These are phyloP conservation scores for Linnaemya vulpina DNA, from an alignment of 2,888 invertebrate species.

Conservation along the genomic window DNA sequence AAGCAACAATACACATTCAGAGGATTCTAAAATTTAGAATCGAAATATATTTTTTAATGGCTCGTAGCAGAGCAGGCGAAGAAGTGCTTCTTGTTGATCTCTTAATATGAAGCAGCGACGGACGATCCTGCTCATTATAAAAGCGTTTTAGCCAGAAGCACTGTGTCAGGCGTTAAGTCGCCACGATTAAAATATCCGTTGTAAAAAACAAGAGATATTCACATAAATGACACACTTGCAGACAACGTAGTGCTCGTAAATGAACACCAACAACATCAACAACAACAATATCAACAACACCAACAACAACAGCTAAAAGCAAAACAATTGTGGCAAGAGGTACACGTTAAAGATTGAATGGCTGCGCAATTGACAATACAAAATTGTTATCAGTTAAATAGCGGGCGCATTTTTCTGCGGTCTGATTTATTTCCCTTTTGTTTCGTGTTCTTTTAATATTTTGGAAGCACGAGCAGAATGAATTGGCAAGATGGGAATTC, in stretches of 20 bases:
- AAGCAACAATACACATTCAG: too few relatives aligned
- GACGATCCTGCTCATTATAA: neutral
- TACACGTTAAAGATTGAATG: constrained; percentile 24
- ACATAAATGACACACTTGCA: constrained; percentile 54
- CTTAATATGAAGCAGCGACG: too few relatives aligned
- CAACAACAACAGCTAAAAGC: constrained; percentile 6
- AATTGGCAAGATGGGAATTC: constrained; percentile 48
- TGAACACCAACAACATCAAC: constrained; percentile 10
- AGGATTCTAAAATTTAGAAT: too few relatives aligned
- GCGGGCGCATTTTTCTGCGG: constrained; percentile 44
- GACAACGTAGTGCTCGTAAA: constrained; percentile 20
- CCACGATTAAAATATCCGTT: constrained; percentile 66
- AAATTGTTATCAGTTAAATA: constrained; percentile 62
- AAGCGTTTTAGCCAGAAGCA: neutral
- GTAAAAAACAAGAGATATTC: constrained; percentile 37
- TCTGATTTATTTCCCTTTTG: constrained; percentile 1
- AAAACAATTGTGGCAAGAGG: constrained; percentile 39
- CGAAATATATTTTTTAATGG: too few relatives aligned
- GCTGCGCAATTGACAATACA: constrained; percentile 66
- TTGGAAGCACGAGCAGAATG: constrained; percentile 7
- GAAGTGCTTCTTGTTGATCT: too few relatives aligned
- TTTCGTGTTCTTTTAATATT: neutral
- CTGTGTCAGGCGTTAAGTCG: constrained; percentile 47
- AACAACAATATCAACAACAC: neutral
- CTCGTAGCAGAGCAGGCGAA: too few relatives aligned